Conservation (phyloP, 2,888 invertebrate species). For the Cryptops parisi region DNA sequence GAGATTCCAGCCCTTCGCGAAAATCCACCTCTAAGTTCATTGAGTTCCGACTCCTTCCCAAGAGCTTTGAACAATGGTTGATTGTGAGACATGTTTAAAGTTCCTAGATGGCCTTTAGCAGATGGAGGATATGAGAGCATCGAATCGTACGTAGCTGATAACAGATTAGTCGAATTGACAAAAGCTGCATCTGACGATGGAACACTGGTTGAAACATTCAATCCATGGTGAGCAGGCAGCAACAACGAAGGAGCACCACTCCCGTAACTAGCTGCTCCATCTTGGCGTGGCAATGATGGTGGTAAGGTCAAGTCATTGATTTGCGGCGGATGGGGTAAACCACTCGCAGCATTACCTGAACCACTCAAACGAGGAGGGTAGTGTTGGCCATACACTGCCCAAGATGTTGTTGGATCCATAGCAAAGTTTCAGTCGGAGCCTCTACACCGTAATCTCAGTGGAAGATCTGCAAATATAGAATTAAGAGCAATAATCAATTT, state of each 20-base stretch:
- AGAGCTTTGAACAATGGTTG: conserved; percentile 20
- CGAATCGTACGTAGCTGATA: conserved; percentile 14
- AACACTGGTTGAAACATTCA: conserved; percentile 19
- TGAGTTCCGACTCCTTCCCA: conserved; percentile 21
- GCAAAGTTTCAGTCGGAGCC: too few species aligned
- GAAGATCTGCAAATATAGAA: too few species aligned
- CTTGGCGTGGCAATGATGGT: conserved; percentile 20
- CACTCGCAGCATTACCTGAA: conserved; percentile 19
- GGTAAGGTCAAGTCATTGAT: conserved; percentile 21
- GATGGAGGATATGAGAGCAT: conserved; percentile 15
- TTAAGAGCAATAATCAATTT: too few species aligned
- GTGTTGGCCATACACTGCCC: conserved; percentile 23
- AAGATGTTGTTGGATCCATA: conserved; percentile 22
- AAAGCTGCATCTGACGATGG: conserved; percentile 13
- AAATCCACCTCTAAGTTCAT: conserved; percentile 21
- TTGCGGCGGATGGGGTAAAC: conserved; percentile 19
- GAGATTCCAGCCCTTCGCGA: conserved; percentile 17
- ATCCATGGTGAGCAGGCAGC: conserved; percentile 19
- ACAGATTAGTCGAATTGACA: conserved; percentile 14
- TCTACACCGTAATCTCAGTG: too few species aligned
- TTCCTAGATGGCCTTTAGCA: conserved; percentile 16
- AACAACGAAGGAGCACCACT: conserved; percentile 19
- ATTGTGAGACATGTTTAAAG: conserved; percentile 18
- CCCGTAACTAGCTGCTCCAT: conserved; percentile 20
- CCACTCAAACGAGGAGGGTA: conserved; percentile 21